Conservation (phyloP, 2,888 invertebrate genomes). For the Eupithecia subfuscata region DNA sequence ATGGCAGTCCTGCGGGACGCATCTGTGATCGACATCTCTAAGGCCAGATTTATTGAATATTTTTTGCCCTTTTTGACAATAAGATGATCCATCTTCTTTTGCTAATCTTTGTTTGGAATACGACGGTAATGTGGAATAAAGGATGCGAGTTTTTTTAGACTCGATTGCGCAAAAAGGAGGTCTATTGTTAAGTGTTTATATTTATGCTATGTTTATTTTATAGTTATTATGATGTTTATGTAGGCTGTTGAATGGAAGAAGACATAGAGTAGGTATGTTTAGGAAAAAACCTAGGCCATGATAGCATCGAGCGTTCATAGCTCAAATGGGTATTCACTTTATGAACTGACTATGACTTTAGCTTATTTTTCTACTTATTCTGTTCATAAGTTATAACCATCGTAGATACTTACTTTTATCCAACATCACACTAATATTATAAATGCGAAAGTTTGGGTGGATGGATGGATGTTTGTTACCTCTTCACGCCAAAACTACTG, state of each 20-base stretch:
- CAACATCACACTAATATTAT: too few relatives aligned
- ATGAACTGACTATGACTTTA: neutral
- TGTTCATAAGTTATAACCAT: neutral
- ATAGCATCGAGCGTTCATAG: too few relatives aligned
- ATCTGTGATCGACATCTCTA: slow-evolving; percentile 78
- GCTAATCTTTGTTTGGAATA: slow-evolving; percentile 48
- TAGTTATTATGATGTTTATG: too few relatives aligned
- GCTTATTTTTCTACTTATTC: neutral
- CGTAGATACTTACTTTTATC: neutral
- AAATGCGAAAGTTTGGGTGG: too few relatives aligned
- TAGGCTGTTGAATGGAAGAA: too few relatives aligned
- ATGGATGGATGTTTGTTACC: too few relatives aligned
- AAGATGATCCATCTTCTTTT: slow-evolving; percentile 70
- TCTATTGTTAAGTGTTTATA: too few relatives aligned
- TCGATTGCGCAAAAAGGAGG: neutral
- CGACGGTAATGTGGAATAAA: slow-evolving; percentile 21
- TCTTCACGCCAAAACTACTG: too few relatives aligned
- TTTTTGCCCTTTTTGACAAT: slow-evolving; percentile 66
- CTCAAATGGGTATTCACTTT: neutral
- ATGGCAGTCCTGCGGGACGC: slow-evolving; percentile 64
- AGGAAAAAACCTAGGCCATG: too few relatives aligned
- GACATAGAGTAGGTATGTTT: too few relatives aligned
- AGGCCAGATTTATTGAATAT: slow-evolving; percentile 77
- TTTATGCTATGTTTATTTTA: too few relatives aligned
- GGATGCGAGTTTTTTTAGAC: neutral